A percentile compares a stretch with the other conserved stretches of the same genome.
Evolutionary conservation across 2,113 vertebrate species (phyloP).

Genomic region (Cinclus cinclus): DNA sequence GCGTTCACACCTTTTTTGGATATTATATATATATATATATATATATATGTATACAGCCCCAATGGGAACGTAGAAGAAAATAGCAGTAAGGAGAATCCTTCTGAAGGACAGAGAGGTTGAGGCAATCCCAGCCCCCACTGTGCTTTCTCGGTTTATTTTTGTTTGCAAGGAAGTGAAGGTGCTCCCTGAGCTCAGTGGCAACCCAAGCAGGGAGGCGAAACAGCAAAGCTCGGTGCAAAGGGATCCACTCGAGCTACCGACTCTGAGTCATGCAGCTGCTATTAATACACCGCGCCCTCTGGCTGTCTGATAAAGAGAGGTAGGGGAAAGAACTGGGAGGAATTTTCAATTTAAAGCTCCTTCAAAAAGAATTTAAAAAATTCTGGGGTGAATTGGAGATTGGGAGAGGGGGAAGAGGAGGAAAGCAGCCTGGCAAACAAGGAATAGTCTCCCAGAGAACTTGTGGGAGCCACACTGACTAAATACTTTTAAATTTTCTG

Average conservation of each 20-base stretch:
- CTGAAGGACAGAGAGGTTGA: background rate
- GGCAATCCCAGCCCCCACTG: background rate
- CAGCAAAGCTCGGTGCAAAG: background rate
- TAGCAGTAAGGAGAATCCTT: background rate
- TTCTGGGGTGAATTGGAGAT: background rate
- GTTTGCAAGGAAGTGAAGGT: background rate
- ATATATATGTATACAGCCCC: background rate
- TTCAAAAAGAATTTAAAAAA: background rate
- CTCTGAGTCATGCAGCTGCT: constrained; percentile 52
- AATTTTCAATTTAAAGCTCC: constrained; percentile 31
- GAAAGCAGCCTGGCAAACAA: background rate
- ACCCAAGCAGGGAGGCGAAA: background rate
- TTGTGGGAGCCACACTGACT: background rate
- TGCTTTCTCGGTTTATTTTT: background rate
- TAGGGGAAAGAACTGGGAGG: background rate
- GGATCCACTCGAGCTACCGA: background rate
- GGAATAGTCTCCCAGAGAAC: background rate
- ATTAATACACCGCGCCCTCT: constrained; percentile 56
- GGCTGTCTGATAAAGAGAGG: constrained; percentile 36
- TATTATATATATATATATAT: background rate
- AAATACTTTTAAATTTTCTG: background rate
- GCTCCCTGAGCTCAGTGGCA: background rate
- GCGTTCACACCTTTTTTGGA: background rate
- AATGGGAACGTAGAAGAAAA: background rate
- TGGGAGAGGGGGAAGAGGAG: background rate